Evolutionary conservation across 2,113 vertebrate genomes (phyloP), one percentile per base, ranked within the genome.

Genomic region (Uria aalge): DNA sequence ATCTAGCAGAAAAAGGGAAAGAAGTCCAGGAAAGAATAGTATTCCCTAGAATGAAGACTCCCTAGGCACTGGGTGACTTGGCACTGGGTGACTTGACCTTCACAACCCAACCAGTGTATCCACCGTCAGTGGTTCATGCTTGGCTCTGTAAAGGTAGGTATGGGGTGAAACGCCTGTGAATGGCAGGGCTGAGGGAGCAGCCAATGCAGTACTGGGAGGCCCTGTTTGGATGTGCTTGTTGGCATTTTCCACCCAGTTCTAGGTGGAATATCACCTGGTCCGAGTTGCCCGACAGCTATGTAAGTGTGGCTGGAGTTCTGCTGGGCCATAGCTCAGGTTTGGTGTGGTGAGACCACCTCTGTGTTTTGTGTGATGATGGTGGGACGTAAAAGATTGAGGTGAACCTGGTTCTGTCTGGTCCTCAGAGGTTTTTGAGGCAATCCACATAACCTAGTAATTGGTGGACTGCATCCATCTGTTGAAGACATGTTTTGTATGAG

Each of bases 161-260:
- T 12, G 53, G 27, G 47, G 40, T 75, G 50, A 15, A 71, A 87
- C 0, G 0, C 13, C 14, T 0, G 0, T 2, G 57, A 38, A 12
- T 12, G 21, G 26, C 21, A 50, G 10, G 20, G 43, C 67, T 76
- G 81, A 69, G 36, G 74, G 77, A 67, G 30, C 13, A 26, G 26
- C 52, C 0, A 3, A 62, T 6, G 15, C 34, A 12, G 30, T 21
- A 0, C 43, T 38, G 30, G 52, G 18, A 69, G 6, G 12, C 5
- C 21, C 32, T n/a, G 1, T 27, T 55, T 19, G 43, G 48, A 68
- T 36, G 36, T 24, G 3, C 6, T 50, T 26, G 7, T 32, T 67
- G 69, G 36, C 15, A 29, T 76, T 72, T 89, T 71, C 9, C 11
- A 23, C 32, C 7, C 27, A 8, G 17, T 24, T 55, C n/a, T 59